phyloP scores from a whole-genome alignment of 1,140 invertebrate species.

The Hyphantria cunea region DNA sequence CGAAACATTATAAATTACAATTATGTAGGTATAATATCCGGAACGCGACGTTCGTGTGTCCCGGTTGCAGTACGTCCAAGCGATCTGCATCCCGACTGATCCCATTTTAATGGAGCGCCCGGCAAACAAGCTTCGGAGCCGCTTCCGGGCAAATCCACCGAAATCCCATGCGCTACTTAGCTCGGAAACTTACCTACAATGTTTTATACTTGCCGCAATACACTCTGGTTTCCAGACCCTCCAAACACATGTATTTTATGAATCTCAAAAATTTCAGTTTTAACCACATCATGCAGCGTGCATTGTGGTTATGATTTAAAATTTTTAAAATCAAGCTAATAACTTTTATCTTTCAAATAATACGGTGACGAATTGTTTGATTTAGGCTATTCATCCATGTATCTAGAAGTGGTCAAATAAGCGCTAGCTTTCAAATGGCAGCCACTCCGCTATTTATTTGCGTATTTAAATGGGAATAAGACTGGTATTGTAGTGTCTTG shows the following conservation, averaged over 20 bases:
- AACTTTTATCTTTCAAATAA: conserved; percentile 25
- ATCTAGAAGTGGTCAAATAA: conserved; percentile 44
- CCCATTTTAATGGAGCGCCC: conserved; percentile 80
- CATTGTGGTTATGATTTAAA: too few species aligned
- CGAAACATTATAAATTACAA: too few species aligned
- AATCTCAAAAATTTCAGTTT: too few species aligned
- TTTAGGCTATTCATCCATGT: conserved; percentile 42
- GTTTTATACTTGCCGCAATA: conserved; percentile 41
- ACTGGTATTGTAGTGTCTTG: conserved; percentile 63
- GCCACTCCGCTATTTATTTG: conserved; percentile 56
- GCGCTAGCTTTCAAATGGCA: conserved; percentile 42
- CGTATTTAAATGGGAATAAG: conserved; percentile 76
- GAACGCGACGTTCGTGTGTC: conserved; percentile 34
- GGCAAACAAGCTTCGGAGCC: conserved; percentile 77
- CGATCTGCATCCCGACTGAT: conserved; percentile 78
- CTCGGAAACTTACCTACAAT: conserved; percentile 45
- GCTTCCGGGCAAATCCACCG: conserved; percentile 75
- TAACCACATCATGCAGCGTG: too few species aligned
- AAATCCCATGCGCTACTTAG: conserved; percentile 75
- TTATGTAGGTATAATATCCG: conserved; percentile 34
- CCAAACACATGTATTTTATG: too few species aligned
- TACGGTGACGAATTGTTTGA: conserved; percentile 33
- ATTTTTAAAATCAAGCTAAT: too few species aligned
- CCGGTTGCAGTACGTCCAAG: conserved; percentile 52
- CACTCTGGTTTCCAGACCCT: conserved; percentile 1